A percentile compares a stretch with the other conserved stretches of the same genome.
phyloP scores from a whole-genome alignment of 2,888 invertebrate species.

The Dolichopus griseipennis region DNA sequence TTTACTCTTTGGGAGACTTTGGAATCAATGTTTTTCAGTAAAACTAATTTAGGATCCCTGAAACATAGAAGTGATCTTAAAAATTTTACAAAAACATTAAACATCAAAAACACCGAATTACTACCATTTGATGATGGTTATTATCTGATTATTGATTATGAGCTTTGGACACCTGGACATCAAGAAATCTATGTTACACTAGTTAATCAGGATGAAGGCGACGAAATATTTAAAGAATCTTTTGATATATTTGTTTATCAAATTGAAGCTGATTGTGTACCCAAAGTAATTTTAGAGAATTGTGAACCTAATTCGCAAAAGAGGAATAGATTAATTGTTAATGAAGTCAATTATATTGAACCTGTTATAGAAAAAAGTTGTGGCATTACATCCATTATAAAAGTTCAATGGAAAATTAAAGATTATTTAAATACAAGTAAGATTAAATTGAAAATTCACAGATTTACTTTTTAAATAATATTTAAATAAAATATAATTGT shows the following conservation, averaged over 20 bases:
- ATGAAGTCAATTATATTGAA: slow-evolving; percentile 13
- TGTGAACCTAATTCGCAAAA: slow-evolving; percentile 8
- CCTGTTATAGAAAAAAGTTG: slow-evolving; percentile 17
- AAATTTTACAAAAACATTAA: slow-evolving; percentile 9
- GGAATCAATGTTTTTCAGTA: background rate
- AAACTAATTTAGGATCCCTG: background rate
- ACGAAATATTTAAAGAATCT: background rate
- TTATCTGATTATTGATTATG: slow-evolving; percentile 10
- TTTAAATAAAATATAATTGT: no score
- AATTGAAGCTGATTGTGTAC: slow-evolving; percentile 14
- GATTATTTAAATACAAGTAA: slow-evolving; percentile 18
- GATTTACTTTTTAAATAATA: no score
- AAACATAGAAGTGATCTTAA: slow-evolving; percentile 10
- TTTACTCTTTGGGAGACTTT: background rate
- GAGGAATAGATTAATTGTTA: slow-evolving; percentile 9
- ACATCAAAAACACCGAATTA: slow-evolving; percentile 8
- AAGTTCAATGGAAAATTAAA: slow-evolving; percentile 14
- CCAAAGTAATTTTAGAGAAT: slow-evolving; percentile 11
- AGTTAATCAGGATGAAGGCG: slow-evolving; percentile 9
- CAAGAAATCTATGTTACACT: slow-evolving; percentile 10
- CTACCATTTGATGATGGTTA: slow-evolving; percentile 14
- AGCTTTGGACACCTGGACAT: slow-evolving; percentile 8
- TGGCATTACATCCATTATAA: slow-evolving; percentile 13
- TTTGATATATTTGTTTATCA: background rate
- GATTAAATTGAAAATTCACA: background rate